Base-by-base conservation (phyloP, 1,140 invertebrate species). In the Drosophila pallidifrons region DNA sequence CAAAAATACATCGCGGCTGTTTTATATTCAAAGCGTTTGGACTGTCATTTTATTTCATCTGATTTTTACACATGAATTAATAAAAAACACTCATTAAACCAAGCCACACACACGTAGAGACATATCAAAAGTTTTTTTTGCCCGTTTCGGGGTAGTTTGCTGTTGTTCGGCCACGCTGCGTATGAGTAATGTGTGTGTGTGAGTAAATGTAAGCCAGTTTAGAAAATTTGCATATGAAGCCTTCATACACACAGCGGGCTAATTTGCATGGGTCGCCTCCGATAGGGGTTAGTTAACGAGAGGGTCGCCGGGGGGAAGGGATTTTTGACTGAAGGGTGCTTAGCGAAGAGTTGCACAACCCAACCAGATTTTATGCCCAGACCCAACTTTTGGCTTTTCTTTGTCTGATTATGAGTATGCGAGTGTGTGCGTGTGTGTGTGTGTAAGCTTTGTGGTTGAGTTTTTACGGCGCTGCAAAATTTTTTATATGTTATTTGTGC, bases 61-160 rank as follows among this genome's bases (percentile, higher is more conserved):
- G 82, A 86, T 86, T 85, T 86, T 81, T 85, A 86, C 73, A 78
- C 82, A 86, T 85, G 82, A 85, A 85, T 85, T 85, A 81, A 81
- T 81, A 81, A 67, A 79, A 81, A 71, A 60, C 68, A 67, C 77
- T 85, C 68, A 83, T 85, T 83, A 74, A 73, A 63, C 20, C 63
- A 30, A 45, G 55, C 41, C 45, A 20, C 38, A 5, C 47, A 43
- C 58, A 52, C 13, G 28, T 30, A 58, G 25, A 47, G 57, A 10
- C 49, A 47, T 45, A 67, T 45, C 58, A 67, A 57, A 67, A 57
- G 52, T 64, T 75, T 71, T 66, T 5, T 32, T 25, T 25, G 20
- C 20, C 20, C 3, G 20, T 25, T 25, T 55, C 28, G 43, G 38
- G 38, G 41, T 43, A 13, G 41, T 43, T 43, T 43, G 41, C 4